Conservation (phyloP, 2,888 invertebrate species). For the Caenorhabditis becei region DNA sequence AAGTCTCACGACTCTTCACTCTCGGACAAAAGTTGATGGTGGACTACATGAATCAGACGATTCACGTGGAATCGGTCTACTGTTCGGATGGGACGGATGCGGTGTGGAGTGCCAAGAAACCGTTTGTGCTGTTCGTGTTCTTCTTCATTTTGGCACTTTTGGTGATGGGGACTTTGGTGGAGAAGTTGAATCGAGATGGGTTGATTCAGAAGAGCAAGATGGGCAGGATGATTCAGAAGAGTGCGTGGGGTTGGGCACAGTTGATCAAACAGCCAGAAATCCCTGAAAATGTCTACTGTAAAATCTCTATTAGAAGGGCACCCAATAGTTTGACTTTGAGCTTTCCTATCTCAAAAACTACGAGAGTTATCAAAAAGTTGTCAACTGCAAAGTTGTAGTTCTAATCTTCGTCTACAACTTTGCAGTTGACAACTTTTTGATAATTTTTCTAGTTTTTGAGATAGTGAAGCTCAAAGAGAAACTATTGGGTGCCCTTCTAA, state of each 20-base stretch:
- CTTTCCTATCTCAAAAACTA: no score
- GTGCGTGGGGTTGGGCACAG: neutral
- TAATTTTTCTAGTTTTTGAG: no score
- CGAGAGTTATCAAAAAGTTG: no score
- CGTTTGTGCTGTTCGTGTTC: constrained; percentile 17
- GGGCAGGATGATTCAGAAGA: constrained; percentile 33
- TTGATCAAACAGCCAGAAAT: neutral
- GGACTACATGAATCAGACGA: constrained; percentile 10
- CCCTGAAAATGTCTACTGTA: neutral
- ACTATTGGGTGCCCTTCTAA: no score
- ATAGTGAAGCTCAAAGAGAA: no score
- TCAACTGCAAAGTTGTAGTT: no score
- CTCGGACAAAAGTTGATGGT: neutral
- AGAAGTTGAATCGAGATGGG: constrained; percentile 47
- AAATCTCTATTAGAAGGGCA: no score
- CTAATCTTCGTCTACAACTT: no score
- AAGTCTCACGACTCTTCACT: constrained; percentile 4
- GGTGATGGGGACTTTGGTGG: constrained; percentile 31
- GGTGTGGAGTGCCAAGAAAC: constrained; percentile 28
- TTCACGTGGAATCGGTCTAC: constrained; percentile 23
- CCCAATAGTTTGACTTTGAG: no score
- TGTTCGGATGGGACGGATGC: constrained; percentile 35
- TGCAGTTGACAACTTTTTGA: no score
- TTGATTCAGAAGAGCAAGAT: constrained; percentile 36
- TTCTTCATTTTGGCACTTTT: constrained; percentile 28